Evolutionary conservation across 2,888 invertebrate genomes (phyloP).

Genomic region (Tuta absoluta): DNA sequence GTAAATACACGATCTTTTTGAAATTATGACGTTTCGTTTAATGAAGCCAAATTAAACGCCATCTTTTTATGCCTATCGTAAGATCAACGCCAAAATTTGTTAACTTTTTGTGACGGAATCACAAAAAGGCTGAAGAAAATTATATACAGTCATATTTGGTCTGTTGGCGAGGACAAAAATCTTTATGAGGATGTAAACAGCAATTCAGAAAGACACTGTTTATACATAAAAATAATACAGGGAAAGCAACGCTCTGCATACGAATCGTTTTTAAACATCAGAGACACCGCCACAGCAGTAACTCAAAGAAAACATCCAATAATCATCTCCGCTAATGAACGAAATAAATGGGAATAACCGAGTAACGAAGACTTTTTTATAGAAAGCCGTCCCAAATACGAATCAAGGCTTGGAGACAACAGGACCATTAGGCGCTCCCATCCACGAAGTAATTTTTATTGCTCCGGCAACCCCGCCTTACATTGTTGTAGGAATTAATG

Average conservation of each 20-base stretch:
- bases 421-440: slow-evolving; percentile 73
- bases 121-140: not conserved
- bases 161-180: not conserved
- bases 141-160: not conserved
- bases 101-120: not conserved
- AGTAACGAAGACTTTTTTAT: slow-evolving; percentile 29
- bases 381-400: slow-evolving; percentile 32
- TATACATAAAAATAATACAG: not conserved
- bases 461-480: slow-evolving; percentile 69
- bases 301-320: slow-evolving; percentile 23
- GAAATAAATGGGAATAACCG: slow-evolving; percentile 25
- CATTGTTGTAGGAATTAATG: slow-evolving; percentile 74
- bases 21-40: too few relatives aligned
- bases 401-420: slow-evolving; percentile 52
- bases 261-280: slow-evolving; percentile 20
- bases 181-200: slow-evolving; percentile 1
- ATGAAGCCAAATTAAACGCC: too few relatives aligned
- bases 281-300: slow-evolving; percentile 15
- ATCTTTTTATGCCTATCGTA: not conserved
- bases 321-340: slow-evolving; percentile 27
- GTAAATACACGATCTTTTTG: not conserved
- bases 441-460: slow-evolving; percentile 76
- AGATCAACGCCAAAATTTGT: not conserved
- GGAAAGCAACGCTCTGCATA: slow-evolving; percentile 12
- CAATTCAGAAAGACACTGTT: not conserved